Base-by-base conservation (phyloP, 92 coral and sea anemone species). In the Galaxea fascicularis region DNA sequence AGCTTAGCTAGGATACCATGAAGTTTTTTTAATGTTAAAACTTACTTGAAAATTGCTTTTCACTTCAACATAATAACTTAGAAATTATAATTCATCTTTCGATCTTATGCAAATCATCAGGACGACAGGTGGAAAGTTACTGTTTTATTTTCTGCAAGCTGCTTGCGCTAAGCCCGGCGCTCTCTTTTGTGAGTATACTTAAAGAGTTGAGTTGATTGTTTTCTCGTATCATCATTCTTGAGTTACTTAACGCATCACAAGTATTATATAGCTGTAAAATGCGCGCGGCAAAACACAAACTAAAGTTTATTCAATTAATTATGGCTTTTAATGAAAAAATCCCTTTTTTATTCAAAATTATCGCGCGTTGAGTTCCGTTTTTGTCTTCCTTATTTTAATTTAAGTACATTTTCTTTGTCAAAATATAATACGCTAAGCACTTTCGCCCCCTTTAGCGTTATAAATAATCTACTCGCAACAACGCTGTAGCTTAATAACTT, bases 371-470 rank as follows among this genome's bases (percentile, higher is more conserved):
- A 51, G 28, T 66, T 66, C 7, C 41, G 3, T 16, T 35, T 45
- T 79, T 79, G 84, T 66, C 66, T 67, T 66, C 47, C 25, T 62
- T 25, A 41, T 71, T 71, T 46, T 31, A 20, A 69, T 71, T 71
- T 15, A 29, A 31, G 49, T 31, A 18, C 44, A 67, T 67, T 31
- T 31, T 31, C 73, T 35, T 79, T 52, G 73, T n/a, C 4, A 28
- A 67, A 9, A 51, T 22, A 79, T 11, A 66, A 65, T 62, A 25
- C 0, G 1, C n/a, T 65, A 15, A 57, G 10, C 17, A 79, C 35
- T 66, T 79, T 66, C 27, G 24, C 47, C 49, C 59, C 28, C 54
- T 79, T 67, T 53, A 26, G 59, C 70, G 39, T 60, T 77, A 60
- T 77, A 59, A 77, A 45, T 52, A 74, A 59, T 25, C 57, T 71